A percentile compares a stretch with the other conserved stretches of the same genome.
These are phyloP conservation scores for Ceraclea dissimilis DNA, from an alignment of 2,888 invertebrate species.

Conservation along the genomic window DNA sequence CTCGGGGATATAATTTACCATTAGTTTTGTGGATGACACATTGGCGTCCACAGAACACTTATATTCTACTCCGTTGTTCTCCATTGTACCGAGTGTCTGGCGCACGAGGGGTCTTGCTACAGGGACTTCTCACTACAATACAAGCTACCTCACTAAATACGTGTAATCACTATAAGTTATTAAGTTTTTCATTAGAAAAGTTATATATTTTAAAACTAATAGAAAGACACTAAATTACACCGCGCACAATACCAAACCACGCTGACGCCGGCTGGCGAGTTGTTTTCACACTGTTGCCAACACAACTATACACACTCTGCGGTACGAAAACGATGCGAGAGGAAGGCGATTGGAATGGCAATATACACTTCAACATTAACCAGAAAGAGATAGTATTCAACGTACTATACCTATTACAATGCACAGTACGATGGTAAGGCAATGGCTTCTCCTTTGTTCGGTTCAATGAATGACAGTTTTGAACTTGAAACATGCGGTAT, in stretches of 20 bases:
- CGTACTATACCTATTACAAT: too few relatives aligned
- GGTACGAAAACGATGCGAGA: neutral
- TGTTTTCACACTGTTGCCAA: slow-evolving; percentile 22
- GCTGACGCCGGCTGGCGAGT: slow-evolving; percentile 22
- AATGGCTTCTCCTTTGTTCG: too few relatives aligned
- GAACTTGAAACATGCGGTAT: neutral
- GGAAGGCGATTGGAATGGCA: too few relatives aligned
- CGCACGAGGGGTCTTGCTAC: neutral
- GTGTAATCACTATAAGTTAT: neutral
- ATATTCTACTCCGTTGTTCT: slow-evolving; percentile 52
- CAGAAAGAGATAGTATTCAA: too few relatives aligned
- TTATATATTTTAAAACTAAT: neutral
- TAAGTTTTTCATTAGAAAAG: slow-evolving; percentile 4
- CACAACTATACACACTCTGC: neutral
- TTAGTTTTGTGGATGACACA: slow-evolving; percentile 52
- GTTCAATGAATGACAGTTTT: neutral
- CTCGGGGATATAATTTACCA: slow-evolving; percentile 51
- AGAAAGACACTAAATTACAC: neutral
- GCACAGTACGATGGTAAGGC: too few relatives aligned
- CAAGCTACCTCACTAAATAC: neutral
- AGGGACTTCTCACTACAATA: neutral
- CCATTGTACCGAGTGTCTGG: slow-evolving; percentile 28
- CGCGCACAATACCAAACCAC: neutral
- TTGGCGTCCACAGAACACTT: too few relatives aligned
- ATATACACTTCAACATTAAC: too few relatives aligned